A percentile compares a stretch with the other conserved stretches of the same genome.
Conservation (phyloP, 2,113 vertebrate genomes). For the Ammodytes marinus region DNA sequence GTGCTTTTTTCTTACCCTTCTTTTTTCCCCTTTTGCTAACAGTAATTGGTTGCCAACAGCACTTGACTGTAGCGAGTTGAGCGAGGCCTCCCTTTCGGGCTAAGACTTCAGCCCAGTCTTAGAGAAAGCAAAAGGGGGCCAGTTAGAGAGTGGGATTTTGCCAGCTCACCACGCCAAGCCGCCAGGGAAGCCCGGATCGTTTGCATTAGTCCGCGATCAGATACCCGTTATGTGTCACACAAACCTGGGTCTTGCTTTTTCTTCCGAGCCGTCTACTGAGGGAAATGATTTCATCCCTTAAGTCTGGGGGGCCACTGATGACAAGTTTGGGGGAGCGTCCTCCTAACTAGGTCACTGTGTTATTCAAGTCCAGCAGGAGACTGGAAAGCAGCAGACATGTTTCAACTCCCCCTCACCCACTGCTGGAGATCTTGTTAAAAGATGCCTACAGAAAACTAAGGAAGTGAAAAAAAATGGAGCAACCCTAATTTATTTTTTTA, state of each 20-base stretch:
- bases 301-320: conserved; percentile 30
- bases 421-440: conserved; percentile 62
- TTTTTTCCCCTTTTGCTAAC: conserved; percentile 53
- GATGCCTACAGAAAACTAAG: conserved; percentile 45
- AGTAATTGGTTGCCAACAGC: conserved; percentile 80
- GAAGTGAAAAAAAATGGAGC: conserved; percentile 23
- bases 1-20: conserved; percentile 60
- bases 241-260: conserved; percentile 25
- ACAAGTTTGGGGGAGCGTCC: conserved; percentile 41
- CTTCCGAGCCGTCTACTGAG: conserved; percentile 11
- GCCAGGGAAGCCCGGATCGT: conserved; percentile 51
- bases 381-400: conserved; percentile 50
- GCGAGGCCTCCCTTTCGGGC: conserved; percentile 57
- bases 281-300: conserved; percentile 51
- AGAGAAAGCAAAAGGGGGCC: conserved; percentile 52
- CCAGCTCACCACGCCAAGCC: conserved; percentile 68
- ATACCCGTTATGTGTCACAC: conserved; percentile 70
- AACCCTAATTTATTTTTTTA: conserved; percentile 37
- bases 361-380: conserved; percentile 63
- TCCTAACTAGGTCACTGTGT: conserved; percentile 72
- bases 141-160: conserved; percentile 58
- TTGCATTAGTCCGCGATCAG: conserved; percentile 70
- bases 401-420: conserved; percentile 53
- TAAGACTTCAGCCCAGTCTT: conserved; percentile 64
- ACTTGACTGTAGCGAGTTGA: conserved; percentile 81